These are phyloP conservation scores for Cecidostiba fungosa DNA, from an alignment of 2,888 invertebrate species.

Conservation along the genomic window DNA sequence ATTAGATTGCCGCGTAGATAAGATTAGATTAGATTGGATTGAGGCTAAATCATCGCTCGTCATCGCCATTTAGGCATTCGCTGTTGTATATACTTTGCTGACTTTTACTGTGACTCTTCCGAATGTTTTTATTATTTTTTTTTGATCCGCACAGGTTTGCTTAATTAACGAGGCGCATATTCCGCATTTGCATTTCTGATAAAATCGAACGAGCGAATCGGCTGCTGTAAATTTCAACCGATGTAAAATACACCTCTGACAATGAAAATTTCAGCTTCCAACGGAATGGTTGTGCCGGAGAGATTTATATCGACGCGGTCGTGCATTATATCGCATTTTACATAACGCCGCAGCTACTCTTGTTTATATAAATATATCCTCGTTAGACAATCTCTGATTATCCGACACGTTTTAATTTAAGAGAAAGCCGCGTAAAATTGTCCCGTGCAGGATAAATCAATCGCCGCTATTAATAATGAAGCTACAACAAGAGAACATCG, in stretches of 20 bases:
- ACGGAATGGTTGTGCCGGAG: slow-evolving; percentile 25
- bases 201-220: slow-evolving; percentile 24
- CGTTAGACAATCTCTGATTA: background rate
- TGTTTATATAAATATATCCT: background rate
- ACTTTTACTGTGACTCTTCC: background rate
- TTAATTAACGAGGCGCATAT: slow-evolving; percentile 35
- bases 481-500: background rate
- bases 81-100: background rate
- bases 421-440: background rate
- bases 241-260: slow-evolving; percentile 9
- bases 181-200: slow-evolving; percentile 42
- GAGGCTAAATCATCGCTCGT: background rate
- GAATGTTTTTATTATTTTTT: background rate
- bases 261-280: slow-evolving; percentile 15
- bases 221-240: slow-evolving; percentile 25
- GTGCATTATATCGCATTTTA: background rate
- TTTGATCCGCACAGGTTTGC: background rate
- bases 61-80: background rate
- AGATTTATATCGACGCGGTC: slow-evolving; percentile 4
- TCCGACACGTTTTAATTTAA: background rate
- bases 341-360: background rate
- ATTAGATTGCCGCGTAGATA: slow-evolving; percentile 13
- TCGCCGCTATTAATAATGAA: background rate
- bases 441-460: background rate
- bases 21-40: slow-evolving; percentile 42